phyloP scores from a whole-genome alignment of 2,797 vertebrate species.

The Vespertilio murinus region DNA sequence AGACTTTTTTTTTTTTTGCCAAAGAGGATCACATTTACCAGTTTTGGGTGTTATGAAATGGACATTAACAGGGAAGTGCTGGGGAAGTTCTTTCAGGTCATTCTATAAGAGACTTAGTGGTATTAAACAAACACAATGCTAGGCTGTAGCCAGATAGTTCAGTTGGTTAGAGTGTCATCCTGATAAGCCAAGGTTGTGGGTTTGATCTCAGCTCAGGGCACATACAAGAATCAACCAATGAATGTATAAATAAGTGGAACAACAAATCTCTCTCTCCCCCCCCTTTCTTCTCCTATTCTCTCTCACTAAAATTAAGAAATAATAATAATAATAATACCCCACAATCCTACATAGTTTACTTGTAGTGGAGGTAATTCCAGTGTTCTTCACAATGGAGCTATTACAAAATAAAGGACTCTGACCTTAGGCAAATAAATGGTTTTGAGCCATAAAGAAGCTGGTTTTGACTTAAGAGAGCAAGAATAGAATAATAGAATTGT shows the following conservation, averaged over 20 bases:
- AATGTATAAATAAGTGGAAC: neutral
- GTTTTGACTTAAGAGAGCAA: slow-evolving; percentile 15
- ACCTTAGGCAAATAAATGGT: neutral
- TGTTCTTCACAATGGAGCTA: neutral
- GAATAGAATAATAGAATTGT: slow-evolving; percentile 40
- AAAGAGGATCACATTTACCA: neutral
- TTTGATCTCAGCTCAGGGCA: neutral
- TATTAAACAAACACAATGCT: neutral
- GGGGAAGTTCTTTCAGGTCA: neutral
- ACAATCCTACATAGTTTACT: neutral
- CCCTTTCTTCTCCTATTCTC: neutral
- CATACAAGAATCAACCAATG: neutral
- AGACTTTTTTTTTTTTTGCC: neutral
- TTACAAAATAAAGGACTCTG: neutral
- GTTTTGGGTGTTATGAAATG: neutral
- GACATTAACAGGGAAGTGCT: neutral
- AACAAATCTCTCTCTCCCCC: neutral
- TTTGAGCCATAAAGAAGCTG: neutral
- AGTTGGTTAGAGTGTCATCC: neutral
- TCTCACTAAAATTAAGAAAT: neutral
- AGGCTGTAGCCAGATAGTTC: neutral
- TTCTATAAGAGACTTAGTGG: neutral
- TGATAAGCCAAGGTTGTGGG: neutral
- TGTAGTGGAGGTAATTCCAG: neutral
- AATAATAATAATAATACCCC: neutral